Percentiles rank a stretch among this genome's conserved stretches.
phyloP scores from a whole-genome alignment of 1,140 invertebrate genomes.

The Micrasema minimum region DNA sequence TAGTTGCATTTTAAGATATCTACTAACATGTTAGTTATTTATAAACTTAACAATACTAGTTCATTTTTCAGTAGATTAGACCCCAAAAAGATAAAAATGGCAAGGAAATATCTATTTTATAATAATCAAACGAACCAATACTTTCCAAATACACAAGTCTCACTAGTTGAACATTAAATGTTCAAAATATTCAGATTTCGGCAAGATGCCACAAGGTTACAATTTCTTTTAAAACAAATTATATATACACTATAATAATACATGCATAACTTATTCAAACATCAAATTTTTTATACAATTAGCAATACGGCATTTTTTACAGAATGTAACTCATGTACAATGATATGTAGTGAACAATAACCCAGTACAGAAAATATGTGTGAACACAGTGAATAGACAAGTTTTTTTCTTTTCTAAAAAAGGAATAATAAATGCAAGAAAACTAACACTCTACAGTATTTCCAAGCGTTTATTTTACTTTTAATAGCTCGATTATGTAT shows the following conservation, averaged over 20 bases:
- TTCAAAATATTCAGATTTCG: neutral
- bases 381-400: too few relatives aligned
- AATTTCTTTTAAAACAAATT: neutral
- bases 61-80: neutral
- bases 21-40: constrained; percentile 11
- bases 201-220: neutral
- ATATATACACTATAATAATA: neutral
- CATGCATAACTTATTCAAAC: neutral
- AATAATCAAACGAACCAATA: too few relatives aligned
- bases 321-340: too few relatives aligned
- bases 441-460: too few relatives aligned
- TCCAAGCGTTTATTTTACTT: too few relatives aligned
- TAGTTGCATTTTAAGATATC: constrained; percentile 11
- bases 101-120: neutral
- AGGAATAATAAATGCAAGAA: too few relatives aligned
- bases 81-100: neutral
- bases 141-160: too few relatives aligned
- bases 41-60: constrained; percentile 13
- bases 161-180: neutral
- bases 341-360: constrained; percentile 9
- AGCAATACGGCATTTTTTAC: constrained; percentile 9
- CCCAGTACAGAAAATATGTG: too few relatives aligned
- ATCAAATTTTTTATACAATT: too few relatives aligned
- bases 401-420: too few relatives aligned
- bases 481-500: too few relatives aligned